Evolutionary conservation across 2,888 invertebrate genomes (phyloP).

Genomic region (Drosophila paramelanica): DNA sequence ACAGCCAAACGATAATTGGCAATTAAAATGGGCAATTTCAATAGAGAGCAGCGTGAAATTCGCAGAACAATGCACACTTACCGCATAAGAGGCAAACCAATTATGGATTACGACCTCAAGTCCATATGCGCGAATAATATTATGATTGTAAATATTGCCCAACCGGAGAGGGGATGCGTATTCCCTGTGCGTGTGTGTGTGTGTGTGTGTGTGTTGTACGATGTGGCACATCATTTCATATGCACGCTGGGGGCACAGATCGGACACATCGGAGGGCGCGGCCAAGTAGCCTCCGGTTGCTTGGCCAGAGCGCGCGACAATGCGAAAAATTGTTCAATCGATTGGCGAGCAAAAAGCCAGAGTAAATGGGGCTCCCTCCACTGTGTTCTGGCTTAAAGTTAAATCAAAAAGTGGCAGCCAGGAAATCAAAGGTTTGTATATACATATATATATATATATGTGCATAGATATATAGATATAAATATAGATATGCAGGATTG

Average conservation of each 20-base stretch:
- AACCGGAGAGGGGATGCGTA: slow-evolving; percentile 5
- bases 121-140: slow-evolving; percentile 76
- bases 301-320: slow-evolving; percentile 76
- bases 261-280: slow-evolving; percentile 72
- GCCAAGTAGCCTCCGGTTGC: slow-evolving; percentile 71
- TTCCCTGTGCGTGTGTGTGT: slow-evolving; percentile 1
- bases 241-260: slow-evolving; percentile 68
- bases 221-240: slow-evolving; percentile 57
- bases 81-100: slow-evolving; percentile 61
- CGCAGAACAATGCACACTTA: slow-evolving; percentile 34
- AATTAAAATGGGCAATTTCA: slow-evolving; percentile 13
- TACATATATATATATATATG: slow-evolving; percentile 7
- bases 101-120: slow-evolving; percentile 75
- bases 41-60: slow-evolving; percentile 20
- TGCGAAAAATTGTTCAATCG: slow-evolving; percentile 82
- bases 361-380: not conserved
- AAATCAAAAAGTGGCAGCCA: slow-evolving; percentile 47
- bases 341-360: slow-evolving; percentile 50
- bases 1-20: not conserved
- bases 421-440: slow-evolving; percentile 59
- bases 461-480: slow-evolving; percentile 3
- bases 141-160: slow-evolving; percentile 66
- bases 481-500: slow-evolving; percentile 7
- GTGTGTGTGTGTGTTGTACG: slow-evolving; percentile 1
- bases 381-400: slow-evolving; percentile 13